Evolutionary conservation across 2,113 vertebrate genomes (phyloP), one percentile per base, ranked within the genome.

Genomic region (Cervus canadensis): DNA sequence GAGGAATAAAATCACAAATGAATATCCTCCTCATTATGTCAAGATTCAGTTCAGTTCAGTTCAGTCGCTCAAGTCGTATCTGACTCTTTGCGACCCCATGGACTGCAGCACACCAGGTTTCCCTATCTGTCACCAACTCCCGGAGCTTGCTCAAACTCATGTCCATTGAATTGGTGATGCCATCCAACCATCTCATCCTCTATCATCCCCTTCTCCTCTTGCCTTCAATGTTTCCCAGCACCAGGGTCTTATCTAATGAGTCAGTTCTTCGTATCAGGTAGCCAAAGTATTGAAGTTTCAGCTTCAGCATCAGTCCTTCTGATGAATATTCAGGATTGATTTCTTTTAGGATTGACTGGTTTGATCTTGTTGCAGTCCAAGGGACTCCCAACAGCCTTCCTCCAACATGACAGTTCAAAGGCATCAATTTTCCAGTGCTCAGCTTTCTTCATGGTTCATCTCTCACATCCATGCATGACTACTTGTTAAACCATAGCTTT

Each of bases 1-100:
- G 88, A 93, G 67, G 79, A 92, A 71, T 84, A 86, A 56, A 87
- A 86, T 94, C 54, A 88, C 85, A 97, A 83, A 81, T 67, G 67
- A 87, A 88, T 82, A 59, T 36, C 57, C 48, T 78, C 12, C 13
- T 76, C 60, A 43, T 36, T 90, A 30, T 83, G 91, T 90, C 67
- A 88, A 86, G 93, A 45, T 89, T 86, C 67, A 74, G 10, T 74
- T 74, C 36, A 40, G 17, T 10, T 36, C 17, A 71, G n/a, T 74
- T 40, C n/a, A 40, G 21, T 74, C 5, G 12, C 67, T 74, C 67
- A 23, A 40, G 36, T 74, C 5, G 2, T 40, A 36, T 74, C 67
- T 1, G 19, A 74, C 67, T 26, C 57, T 71, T 1, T 23, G n/a
- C 1, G 1, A 40, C 67, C 36, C 67, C 36, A 74, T 40, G 67